Percentiles rank a stretch among this genome's conserved stretches.
These are phyloP conservation scores for Catamblyrhynchus diadema DNA, from an alignment of 2,797 vertebrate genomes.

Conservation along the genomic window DNA sequence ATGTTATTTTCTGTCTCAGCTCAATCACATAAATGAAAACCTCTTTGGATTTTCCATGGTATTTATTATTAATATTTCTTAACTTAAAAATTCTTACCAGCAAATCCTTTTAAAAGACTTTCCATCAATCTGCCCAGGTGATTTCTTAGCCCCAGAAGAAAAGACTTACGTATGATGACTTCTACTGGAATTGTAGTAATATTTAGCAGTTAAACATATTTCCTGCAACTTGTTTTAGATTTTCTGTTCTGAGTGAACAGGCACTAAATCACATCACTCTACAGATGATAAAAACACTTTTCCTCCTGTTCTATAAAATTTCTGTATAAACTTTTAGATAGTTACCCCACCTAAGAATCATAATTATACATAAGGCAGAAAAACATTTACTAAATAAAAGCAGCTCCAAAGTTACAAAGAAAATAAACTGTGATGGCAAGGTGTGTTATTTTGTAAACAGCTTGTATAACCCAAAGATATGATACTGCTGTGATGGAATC, in stretches of 20 bases:
- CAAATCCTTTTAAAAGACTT: neutral
- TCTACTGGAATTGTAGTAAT: neutral
- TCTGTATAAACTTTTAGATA: neutral
- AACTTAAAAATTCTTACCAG: neutral
- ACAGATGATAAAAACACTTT: neutral
- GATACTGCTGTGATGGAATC: neutral
- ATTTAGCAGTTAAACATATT: neutral
- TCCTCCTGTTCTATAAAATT: neutral
- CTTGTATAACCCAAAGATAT: neutral
- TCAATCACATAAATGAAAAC: neutral
- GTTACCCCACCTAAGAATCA: neutral
- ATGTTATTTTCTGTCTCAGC: neutral
- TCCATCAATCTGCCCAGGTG: neutral
- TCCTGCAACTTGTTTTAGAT: neutral
- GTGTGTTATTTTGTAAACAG: neutral
- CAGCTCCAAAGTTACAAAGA: neutral
- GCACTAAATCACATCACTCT: neutral
- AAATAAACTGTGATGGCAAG: neutral
- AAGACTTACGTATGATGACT: neutral
- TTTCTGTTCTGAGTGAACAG: neutral
- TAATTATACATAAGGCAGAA: neutral
- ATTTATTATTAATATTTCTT: neutral
- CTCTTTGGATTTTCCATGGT: neutral
- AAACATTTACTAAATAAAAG: neutral
- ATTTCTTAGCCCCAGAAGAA: neutral